phyloP scores from a whole-genome alignment of 2,888 invertebrate genomes.

The Zaprionus obscuricornis region DNA sequence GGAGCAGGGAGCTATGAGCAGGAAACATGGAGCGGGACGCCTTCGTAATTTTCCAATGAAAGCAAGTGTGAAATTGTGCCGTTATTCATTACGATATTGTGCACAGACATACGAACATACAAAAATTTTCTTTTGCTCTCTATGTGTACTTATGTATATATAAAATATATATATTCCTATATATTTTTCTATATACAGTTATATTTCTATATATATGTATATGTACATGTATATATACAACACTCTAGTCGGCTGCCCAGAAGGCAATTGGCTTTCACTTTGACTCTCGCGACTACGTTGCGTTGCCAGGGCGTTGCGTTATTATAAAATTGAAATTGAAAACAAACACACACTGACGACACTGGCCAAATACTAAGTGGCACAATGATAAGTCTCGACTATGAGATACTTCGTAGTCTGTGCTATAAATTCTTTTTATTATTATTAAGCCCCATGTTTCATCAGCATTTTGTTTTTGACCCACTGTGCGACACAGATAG shows the following conservation, averaged over 20 bases:
- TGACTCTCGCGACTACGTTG: constrained; percentile 14
- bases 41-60: constrained; percentile 49
- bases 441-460: not conserved
- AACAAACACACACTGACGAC: constrained; percentile 42
- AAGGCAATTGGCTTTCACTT: constrained; percentile 11
- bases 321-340: constrained; percentile 61
- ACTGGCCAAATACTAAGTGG: not conserved
- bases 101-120: not conserved
- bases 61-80: constrained; percentile 61
- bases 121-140: constrained; percentile 1
- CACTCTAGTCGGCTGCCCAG: constrained; percentile 3
- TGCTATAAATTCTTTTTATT: too few species aligned
- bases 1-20: too few species aligned
- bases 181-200: too few species aligned
- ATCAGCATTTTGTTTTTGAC: not conserved
- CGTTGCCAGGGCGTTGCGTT: constrained; percentile 29
- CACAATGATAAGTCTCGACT: not conserved
- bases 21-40: not conserved
- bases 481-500: constrained; percentile 29
- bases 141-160: not conserved
- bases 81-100: constrained; percentile 46
- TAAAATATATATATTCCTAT: too few species aligned
- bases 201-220: not conserved
- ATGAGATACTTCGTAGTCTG: too few species aligned
- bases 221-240: not conserved